Evolutionary conservation across 92 coral and sea anemone genomes (phyloP), one percentile per base, ranked within the genome.

Genomic region (Chrysogorgia sp.): DNA sequence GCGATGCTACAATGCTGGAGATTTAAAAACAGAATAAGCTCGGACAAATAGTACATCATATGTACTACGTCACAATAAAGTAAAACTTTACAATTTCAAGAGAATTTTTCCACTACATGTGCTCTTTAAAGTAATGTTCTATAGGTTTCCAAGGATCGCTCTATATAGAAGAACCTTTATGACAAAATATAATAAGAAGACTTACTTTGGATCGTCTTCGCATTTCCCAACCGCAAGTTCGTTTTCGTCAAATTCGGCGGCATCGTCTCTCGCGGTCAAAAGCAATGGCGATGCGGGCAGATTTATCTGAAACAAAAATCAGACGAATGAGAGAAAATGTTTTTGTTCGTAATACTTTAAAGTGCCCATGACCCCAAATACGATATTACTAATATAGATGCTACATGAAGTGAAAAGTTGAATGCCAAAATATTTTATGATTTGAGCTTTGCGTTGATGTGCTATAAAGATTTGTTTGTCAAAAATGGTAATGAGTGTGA

Each of bases 161-260:
- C 8, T 58, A 14, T 58, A 1, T 61, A 22, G 20, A 61, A 25
- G 0, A 13, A 15, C 1, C 29, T 19, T 32, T 13, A 25, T 20
- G 10, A 10, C 15, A 22, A 0, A 61, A 61, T 9, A 48, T 43
- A 40, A 37, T 5, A 37, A 37, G 43, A 37, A 5, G 4, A 23
- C 64, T 24, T 64, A 91, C 98, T 92, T 89, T 22, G 98, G 98
- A 66, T 94, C 97, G 71, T 94, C 98, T 72, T 87, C 87, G 65
- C 86, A 91, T 88, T 91, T 86, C 63, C 87, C 93, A 5, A 96
- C 92, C 23, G 87, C 70, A 19, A 86, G 68, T 74, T 94, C 98
- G 55, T 77, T 81, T 55, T 94, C 97, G 69, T 94, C 98, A 80
- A 89, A 94, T 76, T 94, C 98, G 7, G 98, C 98, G 5, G 98